These are phyloP conservation scores for Mya arenaria DNA, from an alignment of 1,140 invertebrate genomes.

Conservation along the genomic window DNA sequence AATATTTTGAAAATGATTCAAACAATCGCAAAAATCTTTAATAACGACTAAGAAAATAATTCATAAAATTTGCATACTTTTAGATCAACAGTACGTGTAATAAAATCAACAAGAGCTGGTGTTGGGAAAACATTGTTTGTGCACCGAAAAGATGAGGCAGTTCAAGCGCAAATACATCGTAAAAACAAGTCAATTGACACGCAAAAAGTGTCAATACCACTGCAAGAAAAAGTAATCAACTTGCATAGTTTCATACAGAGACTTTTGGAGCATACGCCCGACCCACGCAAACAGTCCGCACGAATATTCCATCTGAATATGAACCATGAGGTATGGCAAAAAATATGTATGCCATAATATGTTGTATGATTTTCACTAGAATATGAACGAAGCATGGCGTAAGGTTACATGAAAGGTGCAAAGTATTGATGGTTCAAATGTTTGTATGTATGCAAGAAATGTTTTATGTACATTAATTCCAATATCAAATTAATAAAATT, in stretches of 20 bases:
- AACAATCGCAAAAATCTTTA: neutral
- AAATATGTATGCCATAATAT: too few species aligned
- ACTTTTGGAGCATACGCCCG: constrained; percentile 50
- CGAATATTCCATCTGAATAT: constrained; percentile 71
- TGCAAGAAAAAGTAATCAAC: constrained; percentile 59
- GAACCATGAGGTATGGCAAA: constrained; percentile 66
- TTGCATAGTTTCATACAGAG: constrained; percentile 37
- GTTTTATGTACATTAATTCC: too few species aligned
- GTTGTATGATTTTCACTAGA: too few species aligned
- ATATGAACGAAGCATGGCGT: too few species aligned
- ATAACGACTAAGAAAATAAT: neutral
- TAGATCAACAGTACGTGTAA: constrained; percentile 64
- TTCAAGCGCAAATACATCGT: constrained; percentile 6
- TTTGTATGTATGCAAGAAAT: too few species aligned
- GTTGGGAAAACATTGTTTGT: constrained; percentile 69
- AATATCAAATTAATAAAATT: too few species aligned
- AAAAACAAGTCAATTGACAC: neutral
- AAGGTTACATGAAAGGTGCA: too few species aligned
- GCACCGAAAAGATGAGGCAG: constrained; percentile 48
- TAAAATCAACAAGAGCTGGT: constrained; percentile 67
- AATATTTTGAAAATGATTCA: neutral
- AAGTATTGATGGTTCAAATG: too few species aligned
- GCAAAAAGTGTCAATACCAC: constrained; percentile 48
- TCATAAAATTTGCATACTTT: neutral
- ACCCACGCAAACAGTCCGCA: constrained; percentile 40